Evolutionary conservation across 2,888 invertebrate genomes (phyloP), one percentile per base, ranked within the genome.

Genomic region (Pasiphila rectangulata): DNA sequence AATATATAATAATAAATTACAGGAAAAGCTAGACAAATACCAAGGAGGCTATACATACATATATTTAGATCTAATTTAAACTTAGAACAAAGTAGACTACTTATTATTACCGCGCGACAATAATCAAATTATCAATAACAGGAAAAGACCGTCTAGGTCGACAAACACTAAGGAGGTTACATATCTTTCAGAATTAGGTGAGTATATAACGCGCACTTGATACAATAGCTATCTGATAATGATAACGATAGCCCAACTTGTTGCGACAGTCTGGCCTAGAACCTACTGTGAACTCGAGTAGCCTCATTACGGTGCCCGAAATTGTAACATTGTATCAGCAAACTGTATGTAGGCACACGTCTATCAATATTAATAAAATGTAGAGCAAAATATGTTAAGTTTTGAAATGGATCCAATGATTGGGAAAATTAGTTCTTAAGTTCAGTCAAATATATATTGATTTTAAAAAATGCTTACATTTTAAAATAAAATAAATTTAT

Each of bases 181-280:
- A 57, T 72, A 72, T 73, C 69, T 59, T 51, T 58, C 56, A 58
- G 56, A 72, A 66, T 67, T 71, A 59, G 71, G 71, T 66, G 67
- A 72, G 64, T 45, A 45, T 40, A 42, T 29, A 46, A 51, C 62
- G 59, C 69, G 75, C 68, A 74, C 69, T 70, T 72, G 75, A 74
- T 78, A 70, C 61, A 72, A 63, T 63, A 67, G 36, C 46, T 59
- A 51, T 57, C 58, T 46, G 73, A 74, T 72, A 80, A 70, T 64
- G 61, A 58, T 65, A 48, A 59, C 67, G 56, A 56, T 53, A 56
- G 39, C 73, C 74, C 75, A 78, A 75, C 75, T 74, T 73, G 73
- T 83, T 81, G 81, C 84, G 82, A 77, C 81, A 82, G 65, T 51
- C 63, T 72, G 86, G 72, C 86, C 86, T 85, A 86, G 86, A 86